These are phyloP conservation scores for Dasypus novemcinctus DNA, from an alignment of 2,113 vertebrate species.

Conservation along the genomic window DNA sequence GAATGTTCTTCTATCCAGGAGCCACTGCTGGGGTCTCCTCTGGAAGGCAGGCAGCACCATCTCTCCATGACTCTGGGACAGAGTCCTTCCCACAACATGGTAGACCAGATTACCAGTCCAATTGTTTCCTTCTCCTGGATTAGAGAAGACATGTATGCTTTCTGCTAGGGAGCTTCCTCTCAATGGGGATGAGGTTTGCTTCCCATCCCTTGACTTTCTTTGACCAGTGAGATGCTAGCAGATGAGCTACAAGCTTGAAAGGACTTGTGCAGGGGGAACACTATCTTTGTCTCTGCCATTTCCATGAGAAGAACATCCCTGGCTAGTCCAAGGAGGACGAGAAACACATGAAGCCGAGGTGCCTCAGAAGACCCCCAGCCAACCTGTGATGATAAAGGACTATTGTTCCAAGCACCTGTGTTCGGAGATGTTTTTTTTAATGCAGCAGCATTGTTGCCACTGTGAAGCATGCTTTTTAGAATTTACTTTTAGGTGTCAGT, in stretches of 20 bases:
- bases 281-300: not conserved
- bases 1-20: not conserved
- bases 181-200: accelerated
- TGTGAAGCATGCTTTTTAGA: not conserved
- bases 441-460: not conserved
- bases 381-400: not conserved
- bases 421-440: not conserved
- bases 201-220: not conserved
- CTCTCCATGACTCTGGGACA: not conserved
- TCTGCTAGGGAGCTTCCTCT: too few species aligned
- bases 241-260: not conserved
- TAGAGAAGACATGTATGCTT: accelerated
- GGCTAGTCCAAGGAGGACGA: not conserved
- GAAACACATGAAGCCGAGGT: not conserved
- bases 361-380: not conserved
- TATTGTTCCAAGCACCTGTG: not conserved
- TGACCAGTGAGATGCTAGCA: not conserved
- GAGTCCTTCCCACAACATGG: accelerated
- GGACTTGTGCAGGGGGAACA: not conserved
- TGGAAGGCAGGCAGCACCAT: not conserved
- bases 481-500: not conserved
- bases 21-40: not conserved
- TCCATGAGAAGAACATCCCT: not conserved
- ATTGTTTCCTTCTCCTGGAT: not conserved
- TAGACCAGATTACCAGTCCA: not conserved